These are phyloP conservation scores for Acestrorhynchus altus DNA, from an alignment of 2,797 vertebrate species.

Conservation along the genomic window DNA sequence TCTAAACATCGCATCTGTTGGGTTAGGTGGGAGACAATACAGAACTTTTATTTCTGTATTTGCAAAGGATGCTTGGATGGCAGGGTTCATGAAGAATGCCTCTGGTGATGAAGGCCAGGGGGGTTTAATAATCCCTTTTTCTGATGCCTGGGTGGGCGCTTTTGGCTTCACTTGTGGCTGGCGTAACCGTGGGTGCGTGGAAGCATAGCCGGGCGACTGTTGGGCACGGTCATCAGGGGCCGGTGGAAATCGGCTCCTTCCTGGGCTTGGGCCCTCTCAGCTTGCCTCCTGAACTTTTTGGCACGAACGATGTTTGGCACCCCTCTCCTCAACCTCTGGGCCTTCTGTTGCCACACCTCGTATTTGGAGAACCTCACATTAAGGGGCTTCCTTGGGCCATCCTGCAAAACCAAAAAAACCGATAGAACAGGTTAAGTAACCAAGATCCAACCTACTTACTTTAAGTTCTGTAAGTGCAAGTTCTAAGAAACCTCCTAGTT, in stretches of 20 bases:
- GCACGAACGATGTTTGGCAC: slow-evolving; percentile 77
- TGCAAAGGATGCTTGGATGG: slow-evolving; percentile 50
- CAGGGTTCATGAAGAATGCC: slow-evolving; percentile 56
- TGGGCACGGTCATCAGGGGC: slow-evolving; percentile 75
- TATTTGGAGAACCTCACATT: slow-evolving; percentile 81
- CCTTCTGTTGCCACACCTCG: slow-evolving; percentile 81
- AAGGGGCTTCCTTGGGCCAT: slow-evolving; percentile 77
- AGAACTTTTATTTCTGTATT: slow-evolving; percentile 52
- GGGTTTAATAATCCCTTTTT: slow-evolving; percentile 66
- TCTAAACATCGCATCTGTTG: slow-evolving; percentile 46
- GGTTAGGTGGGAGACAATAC: slow-evolving; percentile 48
- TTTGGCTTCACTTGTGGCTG: slow-evolving; percentile 57
- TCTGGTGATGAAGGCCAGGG: slow-evolving; percentile 68
- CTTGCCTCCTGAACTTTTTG: slow-evolving; percentile 75
- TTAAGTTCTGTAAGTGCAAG: no score
- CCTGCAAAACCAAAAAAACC: slow-evolving; percentile 73
- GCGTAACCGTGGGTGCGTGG: slow-evolving; percentile 47
- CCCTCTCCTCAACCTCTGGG: slow-evolving; percentile 82
- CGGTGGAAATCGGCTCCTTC: slow-evolving; percentile 76
- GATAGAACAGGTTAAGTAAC: slow-evolving; percentile 2
- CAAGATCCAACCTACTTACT: neutral
- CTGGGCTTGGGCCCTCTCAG: slow-evolving; percentile 73
- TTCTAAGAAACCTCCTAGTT: no score
- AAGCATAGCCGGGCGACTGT: slow-evolving; percentile 66
- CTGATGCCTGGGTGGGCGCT: slow-evolving; percentile 18